Conservation (phyloP, 2,797 vertebrate genomes). For the Distichodus sexfasciatus region DNA sequence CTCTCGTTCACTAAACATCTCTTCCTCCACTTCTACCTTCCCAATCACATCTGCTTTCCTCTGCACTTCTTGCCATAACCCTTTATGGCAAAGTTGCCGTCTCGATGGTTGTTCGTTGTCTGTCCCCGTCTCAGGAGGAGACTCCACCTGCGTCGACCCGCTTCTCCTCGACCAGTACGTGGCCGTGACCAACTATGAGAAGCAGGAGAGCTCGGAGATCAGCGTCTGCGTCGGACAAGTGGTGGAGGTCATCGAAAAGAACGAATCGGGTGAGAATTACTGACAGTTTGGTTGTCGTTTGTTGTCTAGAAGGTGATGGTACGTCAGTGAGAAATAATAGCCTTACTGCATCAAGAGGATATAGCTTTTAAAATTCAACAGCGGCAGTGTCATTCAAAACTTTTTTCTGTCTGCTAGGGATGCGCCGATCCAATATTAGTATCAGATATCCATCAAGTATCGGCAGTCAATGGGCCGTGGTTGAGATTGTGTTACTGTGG, state of each 20-base stretch:
- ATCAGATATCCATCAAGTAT: too few species aligned
- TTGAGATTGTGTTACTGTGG: too few species aligned
- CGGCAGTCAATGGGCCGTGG: too few species aligned
- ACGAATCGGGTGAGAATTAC: conserved; percentile 85
- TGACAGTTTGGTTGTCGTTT: background rate
- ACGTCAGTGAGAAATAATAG: too few species aligned
- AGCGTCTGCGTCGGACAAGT: conserved; percentile 92
- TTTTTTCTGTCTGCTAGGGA: too few species aligned
- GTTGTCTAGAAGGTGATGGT: conserved; percentile 89
- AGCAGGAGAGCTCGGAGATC: conserved; percentile 98
- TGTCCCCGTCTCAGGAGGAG: conserved; percentile 73
- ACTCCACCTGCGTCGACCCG: conserved; percentile 80
- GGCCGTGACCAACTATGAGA: conserved; percentile 94
- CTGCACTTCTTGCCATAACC: background rate
- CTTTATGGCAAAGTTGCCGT: conserved; percentile 25
- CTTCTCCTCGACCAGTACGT: conserved; percentile 95
- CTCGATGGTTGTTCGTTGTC: conserved; percentile 23
- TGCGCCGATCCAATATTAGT: too few species aligned
- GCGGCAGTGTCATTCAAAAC: too few species aligned
- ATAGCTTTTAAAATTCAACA: too few species aligned
- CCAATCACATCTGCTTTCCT: conserved; percentile 49
- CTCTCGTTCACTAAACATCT: conserved; percentile 43
- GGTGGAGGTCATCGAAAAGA: conserved; percentile 99
- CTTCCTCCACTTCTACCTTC: conserved; percentile 27
- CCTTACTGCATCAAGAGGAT: too few species aligned